phyloP scores from a whole-genome alignment of 2,113 vertebrate species.

The Pomatorhinus ruficollis region DNA sequence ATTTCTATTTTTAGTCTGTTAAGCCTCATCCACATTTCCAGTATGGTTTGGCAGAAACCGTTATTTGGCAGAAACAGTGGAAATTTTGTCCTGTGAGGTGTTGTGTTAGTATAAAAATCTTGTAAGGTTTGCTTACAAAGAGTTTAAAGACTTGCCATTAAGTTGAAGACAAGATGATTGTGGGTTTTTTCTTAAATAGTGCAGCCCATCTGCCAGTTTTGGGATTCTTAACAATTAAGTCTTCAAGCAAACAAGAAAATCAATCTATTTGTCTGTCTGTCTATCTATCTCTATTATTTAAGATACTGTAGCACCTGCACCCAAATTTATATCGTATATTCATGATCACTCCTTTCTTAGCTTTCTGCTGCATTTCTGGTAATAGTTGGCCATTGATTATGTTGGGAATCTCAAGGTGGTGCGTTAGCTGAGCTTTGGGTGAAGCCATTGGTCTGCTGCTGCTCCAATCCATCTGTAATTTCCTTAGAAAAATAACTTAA shows the following conservation, averaged over 20 bases:
- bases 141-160: not conserved
- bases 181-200: not conserved
- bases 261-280: too few species aligned
- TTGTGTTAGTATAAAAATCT: not conserved
- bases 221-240: not conserved
- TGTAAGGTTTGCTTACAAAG: not conserved
- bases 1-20: not conserved
- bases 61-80: not conserved
- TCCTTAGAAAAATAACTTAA: not conserved
- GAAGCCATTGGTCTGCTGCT: not conserved
- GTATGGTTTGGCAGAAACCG: not conserved
- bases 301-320: not conserved
- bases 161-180: not conserved
- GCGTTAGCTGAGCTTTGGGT: not conserved
- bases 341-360: not conserved
- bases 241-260: not conserved
- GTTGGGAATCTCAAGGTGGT: not conserved
- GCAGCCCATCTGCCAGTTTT: not conserved
- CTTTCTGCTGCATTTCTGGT: not conserved
- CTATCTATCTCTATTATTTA: not conserved
- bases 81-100: not conserved
- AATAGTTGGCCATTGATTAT: not conserved
- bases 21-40: not conserved
- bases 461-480: not conserved
- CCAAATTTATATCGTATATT: fast-evolving